Percentiles rank a stretch among this genome's conserved stretches.
Evolutionary conservation across 2,888 invertebrate genomes (phyloP).

Genomic region (Dicycla oo): DNA sequence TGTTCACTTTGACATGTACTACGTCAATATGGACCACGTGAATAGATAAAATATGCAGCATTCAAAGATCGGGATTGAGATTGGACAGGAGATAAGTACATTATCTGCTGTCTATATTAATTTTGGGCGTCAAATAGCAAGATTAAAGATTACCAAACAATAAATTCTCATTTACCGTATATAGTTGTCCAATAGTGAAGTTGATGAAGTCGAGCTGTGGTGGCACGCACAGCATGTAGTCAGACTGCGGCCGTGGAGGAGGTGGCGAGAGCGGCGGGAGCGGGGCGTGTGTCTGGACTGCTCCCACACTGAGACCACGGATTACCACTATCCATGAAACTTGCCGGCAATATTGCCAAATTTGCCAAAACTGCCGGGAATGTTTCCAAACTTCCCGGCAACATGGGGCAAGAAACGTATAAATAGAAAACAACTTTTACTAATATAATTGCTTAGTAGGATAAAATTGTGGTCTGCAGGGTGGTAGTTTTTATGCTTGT

Average conservation of each 20-base stretch:
- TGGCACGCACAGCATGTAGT: constrained; percentile 79
- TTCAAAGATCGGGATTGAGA: neutral
- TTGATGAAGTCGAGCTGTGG: constrained; percentile 79
- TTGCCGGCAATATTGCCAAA: no score
- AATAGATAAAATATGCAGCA: neutral
- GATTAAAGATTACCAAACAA: neutral
- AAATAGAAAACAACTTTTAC: no score
- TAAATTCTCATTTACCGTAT: constrained; percentile 70
- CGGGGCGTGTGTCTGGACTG: constrained; percentile 43
- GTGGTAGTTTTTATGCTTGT: no score
- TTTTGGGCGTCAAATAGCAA: neutral
- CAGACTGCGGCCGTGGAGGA: constrained; percentile 46
- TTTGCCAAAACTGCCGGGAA: no score
- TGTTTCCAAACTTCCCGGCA: no score
- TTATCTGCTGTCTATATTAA: no score
- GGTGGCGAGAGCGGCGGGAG: constrained; percentile 47
- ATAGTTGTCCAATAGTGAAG: constrained; percentile 76
- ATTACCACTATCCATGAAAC: no score
- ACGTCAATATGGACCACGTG: neutral
- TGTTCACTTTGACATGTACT: neutral
- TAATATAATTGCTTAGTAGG: no score
- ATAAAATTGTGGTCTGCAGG: no score
- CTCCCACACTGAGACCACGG: constrained; percentile 71
- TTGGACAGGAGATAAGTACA: neutral
- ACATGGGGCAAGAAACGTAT: no score